These are phyloP conservation scores for Harpegnathos saltator DNA, from an alignment of 1,140 invertebrate species.

Conservation along the genomic window DNA sequence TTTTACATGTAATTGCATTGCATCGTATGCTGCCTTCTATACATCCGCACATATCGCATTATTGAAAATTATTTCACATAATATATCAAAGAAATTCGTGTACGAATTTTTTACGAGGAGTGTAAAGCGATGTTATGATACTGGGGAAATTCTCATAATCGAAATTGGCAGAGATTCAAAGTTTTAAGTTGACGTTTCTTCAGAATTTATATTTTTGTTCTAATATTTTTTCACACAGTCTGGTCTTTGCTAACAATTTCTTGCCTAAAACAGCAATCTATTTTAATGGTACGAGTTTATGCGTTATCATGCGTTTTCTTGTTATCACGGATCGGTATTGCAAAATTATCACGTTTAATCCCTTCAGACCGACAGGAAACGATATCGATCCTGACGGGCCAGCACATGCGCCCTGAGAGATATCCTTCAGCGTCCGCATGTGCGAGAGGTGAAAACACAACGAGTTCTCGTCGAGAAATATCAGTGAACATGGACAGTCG, in stretches of 20 bases:
- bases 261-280: too few species aligned
- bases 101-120: neutral
- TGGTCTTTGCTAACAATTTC: too few species aligned
- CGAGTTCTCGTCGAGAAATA: conserved; percentile 63
- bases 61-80: neutral
- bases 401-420: conserved; percentile 55
- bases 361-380: conserved; percentile 29
- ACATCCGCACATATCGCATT: too few species aligned
- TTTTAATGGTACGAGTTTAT: too few species aligned
- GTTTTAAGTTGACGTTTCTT: too few species aligned
- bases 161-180: neutral
- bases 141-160: neutral
- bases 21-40: too few species aligned
- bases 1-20: too few species aligned
- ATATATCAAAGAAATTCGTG: too few species aligned
- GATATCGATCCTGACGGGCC: conserved; percentile 56
- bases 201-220: too few species aligned
- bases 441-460: conserved; percentile 21
- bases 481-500: conserved; percentile 55
- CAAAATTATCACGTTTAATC: conserved; percentile 33
- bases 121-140: neutral
- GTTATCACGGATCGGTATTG: conserved; percentile 51
- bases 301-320: neutral
- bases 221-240: too few species aligned
- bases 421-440: conserved; percentile 52